Evolutionary conservation across 2,113 vertebrate genomes (phyloP).

Genomic region (Pelodiscus sinensis): DNA sequence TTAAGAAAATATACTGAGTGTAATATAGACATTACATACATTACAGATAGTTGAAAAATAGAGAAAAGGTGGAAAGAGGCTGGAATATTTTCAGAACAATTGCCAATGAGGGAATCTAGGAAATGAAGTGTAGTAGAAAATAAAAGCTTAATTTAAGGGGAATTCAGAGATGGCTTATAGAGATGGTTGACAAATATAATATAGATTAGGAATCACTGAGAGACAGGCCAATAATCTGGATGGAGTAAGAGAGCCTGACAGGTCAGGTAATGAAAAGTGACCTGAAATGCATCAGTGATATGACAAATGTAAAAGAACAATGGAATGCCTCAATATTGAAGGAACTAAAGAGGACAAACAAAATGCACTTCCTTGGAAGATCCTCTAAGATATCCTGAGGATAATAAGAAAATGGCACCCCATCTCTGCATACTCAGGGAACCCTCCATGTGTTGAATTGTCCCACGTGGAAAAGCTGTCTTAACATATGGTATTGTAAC

Average conservation of each 20-base stretch:
- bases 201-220: neutral
- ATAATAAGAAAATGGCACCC: neutral
- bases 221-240: neutral
- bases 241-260: neutral
- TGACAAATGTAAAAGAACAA: neutral
- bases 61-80: neutral
- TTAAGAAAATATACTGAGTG: too few species aligned
- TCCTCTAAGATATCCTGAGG: neutral
- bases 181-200: neutral
- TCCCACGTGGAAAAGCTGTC: neutral
- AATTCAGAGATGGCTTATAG: neutral
- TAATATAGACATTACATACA: too few species aligned
- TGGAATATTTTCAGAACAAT: neutral
- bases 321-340: neutral
- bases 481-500: neutral
- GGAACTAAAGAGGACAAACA: neutral
- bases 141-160: neutral
- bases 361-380: neutral
- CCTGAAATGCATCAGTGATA: neutral
- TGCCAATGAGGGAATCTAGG: neutral
- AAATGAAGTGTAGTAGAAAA: neutral
- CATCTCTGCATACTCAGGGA: neutral
- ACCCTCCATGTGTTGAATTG: neutral
- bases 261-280: neutral
- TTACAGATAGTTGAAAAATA: neutral